phyloP scores from a whole-genome alignment of 2,797 vertebrate genomes.

The Lemur catta region DNA sequence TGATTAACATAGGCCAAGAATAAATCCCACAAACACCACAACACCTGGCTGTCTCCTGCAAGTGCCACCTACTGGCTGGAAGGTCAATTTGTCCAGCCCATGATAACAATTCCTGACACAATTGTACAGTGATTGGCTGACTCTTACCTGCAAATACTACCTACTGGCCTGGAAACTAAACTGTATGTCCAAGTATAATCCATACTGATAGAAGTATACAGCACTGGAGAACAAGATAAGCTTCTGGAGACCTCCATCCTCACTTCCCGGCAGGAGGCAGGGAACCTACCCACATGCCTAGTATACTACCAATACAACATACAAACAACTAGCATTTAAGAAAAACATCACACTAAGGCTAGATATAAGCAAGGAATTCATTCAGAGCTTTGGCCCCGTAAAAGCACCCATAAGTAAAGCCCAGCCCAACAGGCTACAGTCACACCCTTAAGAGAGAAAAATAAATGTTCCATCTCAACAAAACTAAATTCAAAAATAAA shows the following conservation, averaged over 20 bases:
- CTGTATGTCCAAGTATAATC: neutral
- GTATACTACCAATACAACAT: neutral
- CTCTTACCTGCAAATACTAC: neutral
- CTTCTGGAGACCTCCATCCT: neutral
- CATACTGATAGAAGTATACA: neutral
- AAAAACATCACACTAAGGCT: neutral
- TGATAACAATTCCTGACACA: neutral
- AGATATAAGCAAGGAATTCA: neutral
- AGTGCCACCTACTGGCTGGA: neutral
- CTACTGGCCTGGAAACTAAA: neutral
- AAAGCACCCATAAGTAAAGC: neutral
- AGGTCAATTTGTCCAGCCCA: neutral
- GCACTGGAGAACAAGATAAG: neutral
- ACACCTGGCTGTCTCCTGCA: neutral
- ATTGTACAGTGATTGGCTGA: neutral
- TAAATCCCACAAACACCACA: neutral
- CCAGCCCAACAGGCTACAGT: neutral
- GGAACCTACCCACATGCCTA: neutral
- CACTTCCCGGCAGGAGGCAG: neutral
- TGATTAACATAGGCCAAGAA: neutral
- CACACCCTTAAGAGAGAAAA: neutral
- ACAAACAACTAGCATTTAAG: neutral
- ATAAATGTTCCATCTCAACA: neutral
- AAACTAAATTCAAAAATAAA: neutral
- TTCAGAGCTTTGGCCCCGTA: neutral